phyloP scores from a whole-genome alignment of 2,888 invertebrate species.

The Philereme vetulata region DNA sequence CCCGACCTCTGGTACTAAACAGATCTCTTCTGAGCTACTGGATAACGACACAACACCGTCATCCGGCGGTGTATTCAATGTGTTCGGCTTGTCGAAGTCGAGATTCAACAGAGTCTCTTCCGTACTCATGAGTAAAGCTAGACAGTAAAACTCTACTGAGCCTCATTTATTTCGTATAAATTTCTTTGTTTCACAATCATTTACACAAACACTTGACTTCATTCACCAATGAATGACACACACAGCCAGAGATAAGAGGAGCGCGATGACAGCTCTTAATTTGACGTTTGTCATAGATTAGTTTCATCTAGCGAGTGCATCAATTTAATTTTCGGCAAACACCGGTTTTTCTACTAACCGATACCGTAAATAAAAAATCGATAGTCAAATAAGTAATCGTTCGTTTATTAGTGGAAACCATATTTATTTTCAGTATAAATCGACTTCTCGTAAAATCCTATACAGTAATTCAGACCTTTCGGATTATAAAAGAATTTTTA shows the following conservation, averaged over 20 bases:
- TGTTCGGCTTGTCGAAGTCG: conserved; percentile 84
- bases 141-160: conserved; percentile 71
- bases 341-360: conserved; percentile 15
- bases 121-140: conserved; percentile 84
- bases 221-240: conserved; percentile 49
- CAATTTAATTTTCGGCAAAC: conserved; percentile 2
- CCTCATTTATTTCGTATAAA: conserved; percentile 80
- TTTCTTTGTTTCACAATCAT: conserved; percentile 82
- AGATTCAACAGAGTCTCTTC: conserved; percentile 85
- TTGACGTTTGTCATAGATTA: conserved; percentile 45
- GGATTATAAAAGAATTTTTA: too few relatives aligned
- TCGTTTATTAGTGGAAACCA: too few relatives aligned
- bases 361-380: too few relatives aligned
- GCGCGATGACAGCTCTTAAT: conserved; percentile 48
- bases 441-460: too few relatives aligned
- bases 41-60: conserved; percentile 85
- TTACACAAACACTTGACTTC: conserved; percentile 76
- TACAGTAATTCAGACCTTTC: too few relatives aligned
- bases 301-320: conserved; percentile 18
- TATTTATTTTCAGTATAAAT: too few relatives aligned
- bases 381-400: too few relatives aligned
- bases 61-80: conserved; percentile 76
- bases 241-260: conserved; percentile 55
- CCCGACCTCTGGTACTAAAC: conserved; percentile 91
- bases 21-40: conserved; percentile 87